phyloP scores from a whole-genome alignment of 2,888 invertebrate species.

The Ditylenchus weischeri region DNA sequence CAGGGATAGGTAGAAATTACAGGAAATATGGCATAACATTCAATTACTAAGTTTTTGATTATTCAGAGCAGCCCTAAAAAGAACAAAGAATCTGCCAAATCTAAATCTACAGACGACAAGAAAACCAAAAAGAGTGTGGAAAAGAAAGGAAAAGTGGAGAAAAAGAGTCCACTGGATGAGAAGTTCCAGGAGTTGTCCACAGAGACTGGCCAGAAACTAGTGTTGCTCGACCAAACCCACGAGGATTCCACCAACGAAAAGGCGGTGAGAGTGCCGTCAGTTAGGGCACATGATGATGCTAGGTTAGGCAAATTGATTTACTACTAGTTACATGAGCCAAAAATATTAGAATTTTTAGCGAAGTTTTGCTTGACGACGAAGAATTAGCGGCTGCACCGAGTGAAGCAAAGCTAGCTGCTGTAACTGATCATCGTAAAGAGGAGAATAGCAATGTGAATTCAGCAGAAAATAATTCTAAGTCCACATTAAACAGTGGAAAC shows the following conservation, averaged over 20 bases:
- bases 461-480: too few species aligned
- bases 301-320: too few species aligned
- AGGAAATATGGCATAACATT: too few species aligned
- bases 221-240: constrained; percentile 18
- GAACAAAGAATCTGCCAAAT: background rate
- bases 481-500: too few species aligned
- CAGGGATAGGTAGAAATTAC: too few species aligned
- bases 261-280: constrained; percentile 15
- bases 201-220: constrained; percentile 13
- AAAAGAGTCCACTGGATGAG: background rate
- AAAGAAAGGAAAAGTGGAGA: background rate
- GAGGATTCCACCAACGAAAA: constrained; percentile 6
- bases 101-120: constrained; percentile 17
- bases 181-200: constrained; percentile 12
- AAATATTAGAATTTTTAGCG: background rate
- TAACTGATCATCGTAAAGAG: too few species aligned
- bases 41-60: background rate
- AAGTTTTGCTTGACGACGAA: constrained; percentile 21
- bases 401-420: too few species aligned
- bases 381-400: background rate
- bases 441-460: too few species aligned
- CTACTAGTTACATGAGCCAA: too few species aligned
- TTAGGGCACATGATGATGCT: constrained; percentile 16
- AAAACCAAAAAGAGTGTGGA: constrained; percentile 10
- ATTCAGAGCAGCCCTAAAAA: background rate